Evolutionary conservation across 2,113 vertebrate species (phyloP).

Genomic region (Psilopsiagon aurifrons): DNA sequence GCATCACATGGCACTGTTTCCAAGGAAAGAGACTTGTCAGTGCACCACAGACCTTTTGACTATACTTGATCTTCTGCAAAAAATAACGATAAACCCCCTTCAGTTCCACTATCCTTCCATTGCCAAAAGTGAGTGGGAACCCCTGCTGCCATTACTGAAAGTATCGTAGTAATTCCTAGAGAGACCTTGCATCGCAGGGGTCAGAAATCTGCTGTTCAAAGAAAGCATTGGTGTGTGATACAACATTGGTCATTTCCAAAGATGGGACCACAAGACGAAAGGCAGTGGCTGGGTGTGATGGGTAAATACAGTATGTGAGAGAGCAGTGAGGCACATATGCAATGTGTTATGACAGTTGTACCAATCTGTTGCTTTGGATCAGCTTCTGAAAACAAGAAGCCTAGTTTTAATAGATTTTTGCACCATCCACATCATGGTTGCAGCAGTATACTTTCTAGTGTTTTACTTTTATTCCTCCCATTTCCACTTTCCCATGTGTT

Average conservation of each 20-base stretch:
- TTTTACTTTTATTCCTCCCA: not conserved
- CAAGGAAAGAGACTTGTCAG: not conserved
- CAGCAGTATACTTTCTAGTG: not conserved
- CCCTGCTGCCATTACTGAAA: not conserved
- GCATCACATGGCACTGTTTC: not conserved
- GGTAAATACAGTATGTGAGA: not conserved
- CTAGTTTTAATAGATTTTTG: not conserved
- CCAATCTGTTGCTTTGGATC: not conserved
- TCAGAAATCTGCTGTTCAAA: not conserved
- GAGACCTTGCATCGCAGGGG: not conserved
- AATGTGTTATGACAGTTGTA: not conserved
- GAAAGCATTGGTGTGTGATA: not conserved
- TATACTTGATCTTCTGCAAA: not conserved
- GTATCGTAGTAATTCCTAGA: not conserved
- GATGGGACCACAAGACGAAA: not conserved
- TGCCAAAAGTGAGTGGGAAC: not conserved
- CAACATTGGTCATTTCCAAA: not conserved
- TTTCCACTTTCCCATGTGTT: not conserved
- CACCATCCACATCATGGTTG: not conserved
- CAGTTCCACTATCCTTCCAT: not conserved
- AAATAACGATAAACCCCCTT: not conserved
- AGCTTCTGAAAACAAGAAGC: not conserved
- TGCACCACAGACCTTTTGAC: not conserved
- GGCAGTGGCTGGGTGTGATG: not conserved
- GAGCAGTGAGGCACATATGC: not conserved